These are phyloP conservation scores for Entomyzon cyanotis DNA, from an alignment of 2,113 vertebrate species.

Conservation along the genomic window DNA sequence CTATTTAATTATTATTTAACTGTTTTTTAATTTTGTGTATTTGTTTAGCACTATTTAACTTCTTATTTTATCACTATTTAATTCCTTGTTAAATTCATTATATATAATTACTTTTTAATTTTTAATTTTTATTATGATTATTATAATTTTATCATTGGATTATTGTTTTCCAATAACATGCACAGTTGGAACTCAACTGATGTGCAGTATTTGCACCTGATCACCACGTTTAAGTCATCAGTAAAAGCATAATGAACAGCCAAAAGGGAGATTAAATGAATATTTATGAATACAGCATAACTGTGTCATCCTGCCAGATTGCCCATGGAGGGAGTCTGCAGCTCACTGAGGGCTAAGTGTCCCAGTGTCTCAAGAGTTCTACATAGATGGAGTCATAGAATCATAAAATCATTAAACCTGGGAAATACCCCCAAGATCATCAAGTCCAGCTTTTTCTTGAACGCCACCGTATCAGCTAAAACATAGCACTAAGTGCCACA, in stretches of 20 bases:
- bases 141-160: background rate
- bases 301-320: fast-evolving
- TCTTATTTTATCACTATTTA: background rate
- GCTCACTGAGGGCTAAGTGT: background rate
- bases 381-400: background rate
- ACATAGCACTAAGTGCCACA: background rate
- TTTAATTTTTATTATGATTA: background rate
- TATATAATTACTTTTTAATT: background rate
- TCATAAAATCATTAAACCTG: background rate
- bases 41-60: background rate
- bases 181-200: background rate
- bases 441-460: fast-evolving
- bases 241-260: background rate
- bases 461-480: background rate
- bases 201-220: background rate
- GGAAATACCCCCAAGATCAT: background rate
- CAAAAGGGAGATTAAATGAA: background rate
- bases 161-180: background rate
- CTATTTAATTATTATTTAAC: background rate
- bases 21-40: background rate
- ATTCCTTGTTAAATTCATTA: background rate
- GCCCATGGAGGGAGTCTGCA: background rate
- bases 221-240: background rate
- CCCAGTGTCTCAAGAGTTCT: background rate
- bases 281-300: background rate